phyloP scores from a whole-genome alignment of 1,140 invertebrate species.

The Zaprionus nigranus region DNA sequence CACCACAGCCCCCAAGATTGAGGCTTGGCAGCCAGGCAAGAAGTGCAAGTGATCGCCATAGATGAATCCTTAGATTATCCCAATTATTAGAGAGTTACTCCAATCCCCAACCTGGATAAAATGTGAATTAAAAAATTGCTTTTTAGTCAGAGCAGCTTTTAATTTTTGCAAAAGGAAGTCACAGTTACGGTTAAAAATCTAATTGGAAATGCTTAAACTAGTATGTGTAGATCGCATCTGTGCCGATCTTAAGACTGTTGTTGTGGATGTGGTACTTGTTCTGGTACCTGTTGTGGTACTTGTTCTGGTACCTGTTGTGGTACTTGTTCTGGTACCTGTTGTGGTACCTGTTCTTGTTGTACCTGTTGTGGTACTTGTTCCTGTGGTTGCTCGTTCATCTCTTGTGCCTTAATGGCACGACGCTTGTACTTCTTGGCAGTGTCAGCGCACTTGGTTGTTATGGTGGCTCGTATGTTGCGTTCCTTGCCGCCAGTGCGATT shows the following conservation, averaged over 20 bases:
- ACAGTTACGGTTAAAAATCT: neutral
- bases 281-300: no score
- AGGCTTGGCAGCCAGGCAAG: conserved; percentile 91
- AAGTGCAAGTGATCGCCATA: conserved; percentile 38
- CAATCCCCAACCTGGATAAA: conserved; percentile 22
- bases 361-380: no score
- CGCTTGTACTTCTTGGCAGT: conserved; percentile 86
- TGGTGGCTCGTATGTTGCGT: conserved; percentile 79
- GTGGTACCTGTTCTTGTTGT: no score
- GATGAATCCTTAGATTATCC: conserved; percentile 41
- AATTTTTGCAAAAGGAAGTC: conserved; percentile 27
- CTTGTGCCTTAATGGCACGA: conserved; percentile 51
- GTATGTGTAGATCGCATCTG: neutral
- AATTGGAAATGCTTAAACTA: neutral
- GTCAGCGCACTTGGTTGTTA: conserved; percentile 87
- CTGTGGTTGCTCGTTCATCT: neutral
- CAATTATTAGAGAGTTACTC: conserved; percentile 39
- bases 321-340: neutral
- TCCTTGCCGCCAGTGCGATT: conserved; percentile 70
- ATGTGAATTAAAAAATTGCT: conserved; percentile 58
- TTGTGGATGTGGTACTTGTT: neutral
- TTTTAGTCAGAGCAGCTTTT: conserved; percentile 26
- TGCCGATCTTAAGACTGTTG: neutral
- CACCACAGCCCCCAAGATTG: conserved; percentile 93
- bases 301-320: neutral